Conservation (phyloP, 2,888 invertebrate species). For the Agrotis exclamationis region DNA sequence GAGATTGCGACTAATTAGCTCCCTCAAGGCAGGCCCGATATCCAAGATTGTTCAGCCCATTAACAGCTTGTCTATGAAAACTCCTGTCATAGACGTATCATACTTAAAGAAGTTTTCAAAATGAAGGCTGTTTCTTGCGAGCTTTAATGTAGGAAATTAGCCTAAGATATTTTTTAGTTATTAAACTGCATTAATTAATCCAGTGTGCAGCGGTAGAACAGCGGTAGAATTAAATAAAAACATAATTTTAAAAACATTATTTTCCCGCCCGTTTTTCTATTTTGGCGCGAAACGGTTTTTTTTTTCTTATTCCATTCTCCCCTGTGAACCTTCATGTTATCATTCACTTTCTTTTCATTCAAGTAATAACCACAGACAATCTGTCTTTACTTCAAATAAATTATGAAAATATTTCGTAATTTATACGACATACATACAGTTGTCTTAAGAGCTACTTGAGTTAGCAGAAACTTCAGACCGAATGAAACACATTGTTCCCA, state of each 20-base stretch:
- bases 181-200: no score
- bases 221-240: no score
- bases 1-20: slow-evolving; percentile 49
- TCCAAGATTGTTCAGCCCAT: slow-evolving; percentile 22
- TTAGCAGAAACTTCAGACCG: slow-evolving; percentile 14
- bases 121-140: no score
- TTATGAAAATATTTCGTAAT: slow-evolving; percentile 8
- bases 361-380: no score
- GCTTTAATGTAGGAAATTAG: no score
- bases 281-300: no score
- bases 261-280: no score
- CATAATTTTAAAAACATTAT: no score
- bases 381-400: neutral
- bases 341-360: neutral
- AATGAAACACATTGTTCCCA: slow-evolving; percentile 43
- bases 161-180: no score
- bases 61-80: slow-evolving; percentile 16
- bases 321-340: neutral
- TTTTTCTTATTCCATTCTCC: neutral
- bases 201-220: no score
- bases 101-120: neutral
- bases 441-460: neutral
- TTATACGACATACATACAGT: neutral
- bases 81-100: neutral
- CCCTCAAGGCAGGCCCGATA: slow-evolving; percentile 11